phyloP scores from a whole-genome alignment of 2,888 invertebrate genomes.

The Spodoptera exigua region DNA sequence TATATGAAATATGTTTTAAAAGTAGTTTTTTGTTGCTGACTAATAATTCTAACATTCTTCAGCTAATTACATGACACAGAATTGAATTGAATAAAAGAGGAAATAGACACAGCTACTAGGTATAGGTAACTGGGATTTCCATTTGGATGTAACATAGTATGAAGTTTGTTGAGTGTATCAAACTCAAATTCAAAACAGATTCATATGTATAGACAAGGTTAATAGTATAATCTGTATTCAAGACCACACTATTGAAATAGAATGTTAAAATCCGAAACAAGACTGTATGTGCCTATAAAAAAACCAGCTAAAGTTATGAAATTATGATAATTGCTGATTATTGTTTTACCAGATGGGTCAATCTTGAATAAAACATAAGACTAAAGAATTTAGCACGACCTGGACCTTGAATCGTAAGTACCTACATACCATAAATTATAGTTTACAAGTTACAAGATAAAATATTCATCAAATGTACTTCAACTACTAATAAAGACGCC shows the following conservation, averaged over 20 bases:
- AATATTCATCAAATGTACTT: constrained; percentile 22
- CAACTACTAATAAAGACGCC: constrained; percentile 10
- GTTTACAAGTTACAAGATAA: constrained; percentile 18
- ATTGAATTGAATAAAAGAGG: constrained; percentile 8
- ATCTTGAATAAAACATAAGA: constrained; percentile 33
- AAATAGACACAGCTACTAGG: constrained; percentile 16
- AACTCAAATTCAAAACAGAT: constrained; percentile 11
- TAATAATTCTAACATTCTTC: constrained; percentile 1
- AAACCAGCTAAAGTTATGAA: neutral
- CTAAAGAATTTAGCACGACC: constrained; percentile 42
- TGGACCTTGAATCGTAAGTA: constrained; percentile 40
- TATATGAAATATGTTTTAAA: constrained; percentile 1
- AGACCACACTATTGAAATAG: constrained; percentile 15
- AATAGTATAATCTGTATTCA: constrained; percentile 26
- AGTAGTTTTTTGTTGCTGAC: constrained; percentile 8
- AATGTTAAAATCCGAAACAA: constrained; percentile 4
- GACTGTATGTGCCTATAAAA: constrained; percentile 2
- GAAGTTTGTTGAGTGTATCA: constrained; percentile 3
- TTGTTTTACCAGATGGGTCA: constrained; percentile 21
- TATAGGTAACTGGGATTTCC: constrained; percentile 42
- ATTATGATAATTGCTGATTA: neutral
- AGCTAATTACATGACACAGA: constrained; percentile 21
- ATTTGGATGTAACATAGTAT: constrained; percentile 34
- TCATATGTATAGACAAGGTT: constrained; percentile 23
- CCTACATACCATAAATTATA: constrained; percentile 5